A percentile compares a stretch with the other conserved stretches of the same genome.
Evolutionary conservation across 2,113 vertebrate species (phyloP).

Genomic region (Leiothrix lutea): DNA sequence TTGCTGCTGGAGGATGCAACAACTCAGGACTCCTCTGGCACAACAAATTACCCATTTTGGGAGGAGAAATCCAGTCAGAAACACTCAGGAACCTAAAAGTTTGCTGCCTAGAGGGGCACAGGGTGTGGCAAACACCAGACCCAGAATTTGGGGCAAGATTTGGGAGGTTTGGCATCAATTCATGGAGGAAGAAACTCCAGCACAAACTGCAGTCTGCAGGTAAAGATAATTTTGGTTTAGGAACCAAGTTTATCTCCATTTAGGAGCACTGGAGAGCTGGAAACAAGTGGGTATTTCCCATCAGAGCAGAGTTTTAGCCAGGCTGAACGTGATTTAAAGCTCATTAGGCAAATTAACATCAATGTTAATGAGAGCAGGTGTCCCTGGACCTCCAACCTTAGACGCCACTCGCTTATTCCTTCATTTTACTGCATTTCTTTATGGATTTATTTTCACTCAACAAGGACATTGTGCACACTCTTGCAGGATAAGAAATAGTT

Average conservation of each 20-base stretch:
- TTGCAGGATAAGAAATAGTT: background rate
- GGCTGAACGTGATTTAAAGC: background rate
- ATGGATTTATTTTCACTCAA: background rate
- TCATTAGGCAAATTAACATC: background rate
- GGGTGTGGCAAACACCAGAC: background rate
- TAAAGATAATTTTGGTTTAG: background rate
- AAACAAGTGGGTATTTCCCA: background rate
- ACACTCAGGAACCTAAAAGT: rapidly evolving
- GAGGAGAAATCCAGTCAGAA: background rate
- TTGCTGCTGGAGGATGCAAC: background rate
- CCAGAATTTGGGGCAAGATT: background rate
- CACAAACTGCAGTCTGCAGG: rapidly evolving
- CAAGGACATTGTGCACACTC: background rate
- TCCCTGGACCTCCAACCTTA: background rate
- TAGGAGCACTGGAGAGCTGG: background rate
- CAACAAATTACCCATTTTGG: background rate
- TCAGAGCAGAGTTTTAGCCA: background rate
- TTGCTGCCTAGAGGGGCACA: rapidly evolving
- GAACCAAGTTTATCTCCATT: background rate
- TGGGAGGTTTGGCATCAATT: background rate
- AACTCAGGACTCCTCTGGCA: background rate
- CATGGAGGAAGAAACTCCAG: background rate
- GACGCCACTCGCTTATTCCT: background rate
- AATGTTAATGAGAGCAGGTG: background rate
- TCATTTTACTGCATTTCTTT: background rate